These are phyloP conservation scores for Drosophila varians DNA, from an alignment of 1,140 invertebrate species.

Conservation along the genomic window DNA sequence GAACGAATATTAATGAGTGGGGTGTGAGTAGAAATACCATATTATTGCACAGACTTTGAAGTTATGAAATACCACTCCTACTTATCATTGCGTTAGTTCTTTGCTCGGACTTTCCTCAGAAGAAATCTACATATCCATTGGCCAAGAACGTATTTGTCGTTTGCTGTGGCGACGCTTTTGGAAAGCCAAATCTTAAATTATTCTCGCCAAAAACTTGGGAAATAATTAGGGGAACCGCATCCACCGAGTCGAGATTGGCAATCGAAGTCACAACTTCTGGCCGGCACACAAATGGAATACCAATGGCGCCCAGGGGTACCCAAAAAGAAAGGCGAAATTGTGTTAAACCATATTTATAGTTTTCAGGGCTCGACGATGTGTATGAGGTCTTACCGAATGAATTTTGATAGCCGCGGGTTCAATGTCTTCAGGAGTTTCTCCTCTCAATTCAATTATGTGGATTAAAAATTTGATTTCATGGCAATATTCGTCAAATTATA, in stretches of 20 bases:
- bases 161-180: slow-evolving; percentile 27
- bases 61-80: slow-evolving; percentile 17
- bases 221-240: slow-evolving; percentile 11
- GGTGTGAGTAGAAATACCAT: slow-evolving; percentile 2
- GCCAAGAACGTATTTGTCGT: not conserved
- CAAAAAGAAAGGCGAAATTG: slow-evolving; percentile 61
- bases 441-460: slow-evolving; percentile 8
- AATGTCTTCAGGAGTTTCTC: slow-evolving; percentile 45
- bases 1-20: slow-evolving; percentile 17
- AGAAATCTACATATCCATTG: not conserved
- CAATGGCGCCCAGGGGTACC: slow-evolving; percentile 28
- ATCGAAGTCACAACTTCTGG: slow-evolving; percentile 51
- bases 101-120: slow-evolving; percentile 25
- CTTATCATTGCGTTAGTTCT: slow-evolving; percentile 36
- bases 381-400: slow-evolving; percentile 19
- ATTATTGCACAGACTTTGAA: not conserved
- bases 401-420: slow-evolving; percentile 54
- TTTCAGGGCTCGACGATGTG: slow-evolving; percentile 4
- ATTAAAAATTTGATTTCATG: slow-evolving; percentile 20
- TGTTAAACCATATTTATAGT: slow-evolving; percentile 54
- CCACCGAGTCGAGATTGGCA: slow-evolving; percentile 34
- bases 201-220: slow-evolving; percentile 57
- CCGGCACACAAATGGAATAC: slow-evolving; percentile 63
- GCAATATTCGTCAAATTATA: slow-evolving; percentile 53
- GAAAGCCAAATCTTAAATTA: slow-evolving; percentile 52